These are phyloP conservation scores for Circaetus gallicus DNA, from an alignment of 2,113 vertebrate genomes.

Conservation along the genomic window DNA sequence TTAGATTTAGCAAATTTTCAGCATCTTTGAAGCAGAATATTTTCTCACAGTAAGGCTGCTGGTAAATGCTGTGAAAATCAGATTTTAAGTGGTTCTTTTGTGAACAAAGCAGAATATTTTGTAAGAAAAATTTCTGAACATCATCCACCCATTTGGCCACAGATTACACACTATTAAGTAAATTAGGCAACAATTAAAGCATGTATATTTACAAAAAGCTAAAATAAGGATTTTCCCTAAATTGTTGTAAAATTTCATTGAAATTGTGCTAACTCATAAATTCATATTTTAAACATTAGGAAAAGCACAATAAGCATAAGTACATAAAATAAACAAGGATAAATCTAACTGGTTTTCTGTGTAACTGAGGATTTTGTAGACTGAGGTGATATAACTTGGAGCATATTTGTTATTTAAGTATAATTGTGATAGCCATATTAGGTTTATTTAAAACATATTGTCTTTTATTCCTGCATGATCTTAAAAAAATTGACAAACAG, in stretches of 20 bases:
- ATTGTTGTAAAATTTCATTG: neutral
- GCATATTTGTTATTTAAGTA: neutral
- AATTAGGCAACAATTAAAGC: neutral
- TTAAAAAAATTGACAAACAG: neutral
- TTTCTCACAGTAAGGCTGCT: neutral
- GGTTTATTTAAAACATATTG: neutral
- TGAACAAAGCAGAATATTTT: neutral
- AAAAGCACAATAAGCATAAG: neutral
- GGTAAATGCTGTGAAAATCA: neutral
- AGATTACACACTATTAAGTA: neutral
- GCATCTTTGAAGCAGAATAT: neutral
- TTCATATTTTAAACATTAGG: neutral
- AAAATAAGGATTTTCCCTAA: neutral
- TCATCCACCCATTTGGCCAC: neutral
- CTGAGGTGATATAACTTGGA: neutral
- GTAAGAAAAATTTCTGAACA: neutral
- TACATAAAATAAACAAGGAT: neutral
- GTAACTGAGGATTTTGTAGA: neutral
- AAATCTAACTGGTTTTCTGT: neutral
- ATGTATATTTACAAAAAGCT: neutral
- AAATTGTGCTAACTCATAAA: neutral
- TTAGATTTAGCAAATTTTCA: conserved; percentile 9
- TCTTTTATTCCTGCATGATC: neutral
- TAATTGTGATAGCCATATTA: neutral
- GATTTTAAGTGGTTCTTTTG: neutral